Base-by-base conservation (phyloP, 2,797 vertebrate species). In the Artibeus jamaicensis region DNA sequence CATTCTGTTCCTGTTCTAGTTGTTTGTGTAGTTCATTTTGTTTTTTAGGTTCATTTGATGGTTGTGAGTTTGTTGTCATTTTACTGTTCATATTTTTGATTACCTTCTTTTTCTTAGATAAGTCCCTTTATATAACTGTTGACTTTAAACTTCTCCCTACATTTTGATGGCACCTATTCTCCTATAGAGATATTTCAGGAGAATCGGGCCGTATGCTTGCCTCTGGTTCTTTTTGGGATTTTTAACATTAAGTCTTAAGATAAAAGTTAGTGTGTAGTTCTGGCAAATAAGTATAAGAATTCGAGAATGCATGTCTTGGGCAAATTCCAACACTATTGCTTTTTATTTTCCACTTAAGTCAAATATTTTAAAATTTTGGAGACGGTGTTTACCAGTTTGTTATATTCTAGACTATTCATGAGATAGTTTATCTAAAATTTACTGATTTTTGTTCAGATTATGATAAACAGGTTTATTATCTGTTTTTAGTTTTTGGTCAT, bases 311-410 rank as follows among this genome's bases (percentile, higher is more conserved):
- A 8, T 57, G 37, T 89, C 42, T 78, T 90, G 88, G 91, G 32
- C 48, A 88, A 88, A 87, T 76, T 83, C 82, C 91, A 86, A 85
- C 37, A 84, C 59, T 59, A 34, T 86, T 93, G 68, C 37, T 78
- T 94, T 93, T 93, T 91, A 73, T 94, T 96, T 97, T 88, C 74
- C 37, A 68, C 81, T 95, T 46, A 77, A 46, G 21, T 91, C 57
- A 92, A 78, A 62, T 81, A 78, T 84, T 93, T 95, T 8, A 82
- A 82, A 48, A 50, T 92, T 87, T 93, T 95, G 88, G 85, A 91
- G 74, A 59, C 42, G n/a, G 11, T 89, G 21, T 62, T 95, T 78
- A 65, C 32, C 50, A 79, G 86, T 77, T 74, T 74, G 26, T 18
- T 83, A 78, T 67, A 50, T 71, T 89, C 68, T 88, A 77, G 86